Conservation (phyloP, 2,113 vertebrate species). For the Zapornia atra region DNA sequence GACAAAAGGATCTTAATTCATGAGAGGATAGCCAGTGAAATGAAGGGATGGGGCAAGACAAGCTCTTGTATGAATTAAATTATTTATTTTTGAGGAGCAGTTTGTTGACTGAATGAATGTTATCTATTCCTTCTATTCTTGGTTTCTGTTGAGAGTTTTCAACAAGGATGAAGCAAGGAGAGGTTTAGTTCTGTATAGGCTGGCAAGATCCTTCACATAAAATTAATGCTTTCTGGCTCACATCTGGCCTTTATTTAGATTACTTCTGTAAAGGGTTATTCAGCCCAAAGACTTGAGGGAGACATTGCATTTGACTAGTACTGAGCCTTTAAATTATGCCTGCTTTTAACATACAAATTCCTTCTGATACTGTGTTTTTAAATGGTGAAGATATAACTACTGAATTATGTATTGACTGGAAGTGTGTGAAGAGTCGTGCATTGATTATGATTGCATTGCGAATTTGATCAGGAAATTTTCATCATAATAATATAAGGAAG, state of each 20-base stretch:
- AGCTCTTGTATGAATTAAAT: neutral
- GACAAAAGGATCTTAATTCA: neutral
- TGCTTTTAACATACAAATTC: conserved; percentile 6
- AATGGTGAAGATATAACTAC: conserved; percentile 1
- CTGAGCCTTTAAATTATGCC: neutral
- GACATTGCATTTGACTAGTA: neutral
- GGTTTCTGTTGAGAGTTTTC: neutral
- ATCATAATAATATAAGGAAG: conserved; percentile 64
- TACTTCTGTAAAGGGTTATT: neutral
- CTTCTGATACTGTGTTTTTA: neutral
- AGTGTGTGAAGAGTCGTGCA: conserved; percentile 8
- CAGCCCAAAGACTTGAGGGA: neutral
- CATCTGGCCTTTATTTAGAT: neutral
- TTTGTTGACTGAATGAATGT: neutral
- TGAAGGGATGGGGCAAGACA: neutral
- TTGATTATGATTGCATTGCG: conserved; percentile 68
- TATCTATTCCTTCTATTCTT: neutral
- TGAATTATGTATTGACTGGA: conserved; percentile 58
- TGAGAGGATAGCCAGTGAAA: neutral
- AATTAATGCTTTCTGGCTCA: neutral
- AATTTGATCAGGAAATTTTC: conserved; percentile 65
- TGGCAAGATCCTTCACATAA: neutral
- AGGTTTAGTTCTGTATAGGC: neutral
- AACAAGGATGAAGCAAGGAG: neutral
- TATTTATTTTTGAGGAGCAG: neutral